Evolutionary conservation across 2,113 vertebrate genomes (phyloP), one percentile per base, ranked within the genome.

Genomic region (Illadopsis cleaveri): DNA sequence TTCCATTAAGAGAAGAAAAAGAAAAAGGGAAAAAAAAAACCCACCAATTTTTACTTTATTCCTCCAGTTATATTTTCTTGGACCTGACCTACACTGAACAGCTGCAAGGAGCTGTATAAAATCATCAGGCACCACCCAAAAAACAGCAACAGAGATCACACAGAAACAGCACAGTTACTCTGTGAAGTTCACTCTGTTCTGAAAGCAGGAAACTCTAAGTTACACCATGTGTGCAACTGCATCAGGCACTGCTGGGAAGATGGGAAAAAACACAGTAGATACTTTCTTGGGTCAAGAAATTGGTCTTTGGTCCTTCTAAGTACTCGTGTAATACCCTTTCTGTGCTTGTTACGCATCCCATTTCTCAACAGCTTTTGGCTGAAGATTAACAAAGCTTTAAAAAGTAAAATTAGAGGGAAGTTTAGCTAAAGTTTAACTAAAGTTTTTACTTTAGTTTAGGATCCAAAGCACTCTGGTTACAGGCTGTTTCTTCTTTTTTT

Each of bases 171-270:
- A 1, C 0, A 2, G 13, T 11, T 38, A 3, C 45, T 65, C 30
- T 2, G 0, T 40, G 40, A 40, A 1, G 13, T 12, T 38, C 11
- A 3, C 45, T 65, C 30, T 2, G n/a, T 57, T 44, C 80, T 71
- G 44, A 57, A 57, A 72, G 53, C 25, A 42, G 48, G 35, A 72
- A 89, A 45, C 25, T 16, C 35, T 10, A 5, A 2, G 11, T 30
- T 58, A 62, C 0, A 1, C 57, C 27, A 54, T 0, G 1, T 0
- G 1, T 35, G 14, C 53, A 71, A 25, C n/a, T 6, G 31, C 9
- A 10, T 23, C n/a, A 31, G 17, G n/a, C 25, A 23, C 10, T 28
- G 15, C 38, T 64, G 44, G 15, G 37, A 40, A 80, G 5, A 68
- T 28, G 33, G 22, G 22, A 80, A 57, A 38, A 69, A 77, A 40